Evolutionary conservation across 2,113 vertebrate genomes (phyloP), one percentile per base, ranked within the genome.

Genomic region (Promerops cafer): DNA sequence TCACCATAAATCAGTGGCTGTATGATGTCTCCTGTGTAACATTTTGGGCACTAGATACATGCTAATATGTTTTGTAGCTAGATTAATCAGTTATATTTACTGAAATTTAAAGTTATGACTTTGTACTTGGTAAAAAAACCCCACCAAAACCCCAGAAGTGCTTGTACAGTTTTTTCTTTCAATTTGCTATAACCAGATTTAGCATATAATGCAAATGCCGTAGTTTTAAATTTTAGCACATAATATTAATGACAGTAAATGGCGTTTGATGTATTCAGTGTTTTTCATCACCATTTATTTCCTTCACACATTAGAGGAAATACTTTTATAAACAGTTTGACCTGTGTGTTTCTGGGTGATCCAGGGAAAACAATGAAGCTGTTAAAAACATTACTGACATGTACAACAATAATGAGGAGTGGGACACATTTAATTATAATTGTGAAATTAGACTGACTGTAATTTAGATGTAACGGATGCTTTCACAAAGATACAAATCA

Each of bases 31-130:
- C 63, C 54, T 52, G 54, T 90, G 80, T 89, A 90, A 80, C 16
- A 37, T 92, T 94, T 84, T 60, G 71, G 21, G 49, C 47, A 71
- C 35, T 70, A 64, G 69, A 76, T 72, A 74, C 39, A 78, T 87
- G 70, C 33, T 84, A 82, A 87, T 87, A 59, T 52, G 17, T 85
- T 97, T 49, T 50, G 63, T 79, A 89, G 74, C 37, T 77, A 61
- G 16, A 30, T 42, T 71, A 91, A 83, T 75, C 27, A 68, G 31
- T 78, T 95, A 7, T 50, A 93, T 94, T 95, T 94, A 77, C 56
- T 68, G 49, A 83, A 91, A 93, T 91, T 91, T 69, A 68, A 86
- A 96, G 81, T 96, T 71, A 82, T 59, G 57, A 57, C 57, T 76
- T 52, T 82, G 28, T 80, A 90, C 61, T 93, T 80, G 42, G 40